Evolutionary conservation across 2,888 invertebrate species (phyloP), one percentile per base, ranked within the genome.

Genomic region (Sinhomidia bicolor): DNA sequence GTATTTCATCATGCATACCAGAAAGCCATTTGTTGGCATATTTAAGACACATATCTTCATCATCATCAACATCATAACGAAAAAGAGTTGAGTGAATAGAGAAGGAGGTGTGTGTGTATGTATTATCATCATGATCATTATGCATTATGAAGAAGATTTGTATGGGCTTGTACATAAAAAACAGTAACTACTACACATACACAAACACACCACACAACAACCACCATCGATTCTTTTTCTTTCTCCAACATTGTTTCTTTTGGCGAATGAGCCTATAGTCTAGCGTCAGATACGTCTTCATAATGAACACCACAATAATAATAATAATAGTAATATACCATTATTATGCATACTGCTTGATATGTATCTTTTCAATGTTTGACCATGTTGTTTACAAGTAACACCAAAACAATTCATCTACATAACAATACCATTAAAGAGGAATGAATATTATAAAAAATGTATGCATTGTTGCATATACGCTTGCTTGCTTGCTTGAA

Each of bases 321-420:
- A n/a, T n/a, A n/a, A n/a, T n/a, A n/a, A n/a, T n/a, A n/a, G n/a
- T n/a, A n/a, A 47, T 84, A 76, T 23, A 41, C 20, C 74, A 74
- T 74, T 74, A 44, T 79, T 74, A 44, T 79, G 57, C 65, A 44
- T 74, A 54, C 23, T 71, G n/a, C n/a, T n/a, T n/a, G 86, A 80
- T 80, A 86, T 81, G 80, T 71, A 80, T 81, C 81, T 81, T 71
- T 71, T 57, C 57, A 51, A 20, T 80, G 68, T 86, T 79, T 86
- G 62, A 62, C 41, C 65, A 85, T 85, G 85, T 78, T 78, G 47
- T 74, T 80, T 32, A 81, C 85, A 71, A 54, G 68, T 44, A 80
- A 81, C 80, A 86, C 81, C n/a, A 60, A 47, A 47, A 41, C 80
- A 68, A 71, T 86, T 79, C 80, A 86, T 86, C 86, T 86, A 80